phyloP scores from a whole-genome alignment of 2,888 invertebrate genomes.

The Lepidocyrtinus sp. region DNA sequence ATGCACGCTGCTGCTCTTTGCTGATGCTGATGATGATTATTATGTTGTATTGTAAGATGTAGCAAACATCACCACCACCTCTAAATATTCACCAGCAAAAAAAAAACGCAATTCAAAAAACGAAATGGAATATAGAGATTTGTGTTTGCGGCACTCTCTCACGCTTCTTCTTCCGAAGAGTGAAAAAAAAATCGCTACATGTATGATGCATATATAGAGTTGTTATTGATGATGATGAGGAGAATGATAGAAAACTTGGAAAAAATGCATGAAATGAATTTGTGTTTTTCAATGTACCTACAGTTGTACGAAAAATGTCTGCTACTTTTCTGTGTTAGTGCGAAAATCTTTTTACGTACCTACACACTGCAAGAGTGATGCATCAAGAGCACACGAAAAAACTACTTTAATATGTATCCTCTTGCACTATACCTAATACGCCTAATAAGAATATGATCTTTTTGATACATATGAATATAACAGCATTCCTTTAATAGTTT shows the following conservation, averaged over 20 bases:
- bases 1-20: constrained; percentile 14
- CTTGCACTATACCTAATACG: background rate
- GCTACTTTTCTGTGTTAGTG: constrained; percentile 3
- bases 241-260: constrained; percentile 18
- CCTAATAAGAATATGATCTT: constrained; percentile 5
- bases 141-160: constrained; percentile 26
- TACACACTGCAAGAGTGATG: constrained; percentile 15
- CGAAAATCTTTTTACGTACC: constrained; percentile 2
- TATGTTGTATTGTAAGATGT: constrained; percentile 31
- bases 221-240: constrained; percentile 16
- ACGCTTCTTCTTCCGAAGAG: background rate
- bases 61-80: constrained; percentile 31
- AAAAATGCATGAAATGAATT: constrained; percentile 16
- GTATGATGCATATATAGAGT: constrained; percentile 14
- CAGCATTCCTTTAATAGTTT: constrained; percentile 8
- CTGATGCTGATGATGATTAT: constrained; percentile 27
- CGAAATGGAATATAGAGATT: constrained; percentile 34
- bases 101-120: constrained; percentile 31
- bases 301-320: constrained; percentile 12
- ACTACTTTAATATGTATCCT: constrained; percentile 16
- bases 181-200: constrained; percentile 1
- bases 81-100: constrained; percentile 31
- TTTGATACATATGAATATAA: background rate
- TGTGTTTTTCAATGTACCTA: constrained; percentile 7
- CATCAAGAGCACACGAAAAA: constrained; percentile 15